phyloP scores from a whole-genome alignment of 2,797 vertebrate species.

The Artibeus lituratus region DNA sequence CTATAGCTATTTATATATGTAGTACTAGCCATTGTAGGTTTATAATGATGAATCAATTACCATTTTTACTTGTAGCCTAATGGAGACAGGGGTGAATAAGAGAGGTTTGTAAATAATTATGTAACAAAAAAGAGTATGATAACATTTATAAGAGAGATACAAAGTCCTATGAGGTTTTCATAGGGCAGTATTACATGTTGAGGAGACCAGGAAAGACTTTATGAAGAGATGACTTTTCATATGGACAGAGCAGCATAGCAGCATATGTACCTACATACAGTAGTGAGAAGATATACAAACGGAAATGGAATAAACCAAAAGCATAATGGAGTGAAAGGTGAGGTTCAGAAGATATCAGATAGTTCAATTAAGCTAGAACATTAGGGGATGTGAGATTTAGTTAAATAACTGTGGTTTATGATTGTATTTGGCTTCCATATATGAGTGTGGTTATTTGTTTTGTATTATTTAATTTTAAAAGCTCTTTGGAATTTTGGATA shows the following conservation, averaged over 20 bases:
- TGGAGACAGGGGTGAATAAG: background rate
- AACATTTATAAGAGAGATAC: background rate
- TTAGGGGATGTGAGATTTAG: background rate
- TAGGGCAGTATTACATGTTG: background rate
- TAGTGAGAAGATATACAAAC: background rate
- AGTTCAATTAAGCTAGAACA: slow-evolving; percentile 8
- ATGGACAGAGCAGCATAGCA: background rate
- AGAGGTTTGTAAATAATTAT: slow-evolving; percentile 31
- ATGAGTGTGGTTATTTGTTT: slow-evolving; percentile 43
- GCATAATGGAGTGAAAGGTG: background rate
- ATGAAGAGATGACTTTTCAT: slow-evolving; percentile 25
- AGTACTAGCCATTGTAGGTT: slow-evolving; percentile 1
- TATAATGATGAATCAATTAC: background rate
- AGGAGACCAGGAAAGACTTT: background rate
- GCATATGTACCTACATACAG: background rate
- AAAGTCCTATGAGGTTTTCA: background rate
- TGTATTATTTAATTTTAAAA: slow-evolving; percentile 78
- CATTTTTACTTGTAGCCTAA: slow-evolving; percentile 8
- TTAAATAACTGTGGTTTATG: slow-evolving; percentile 3
- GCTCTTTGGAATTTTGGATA: slow-evolving; percentile 91
- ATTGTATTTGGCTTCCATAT: slow-evolving; percentile 30
- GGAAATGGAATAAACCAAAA: background rate
- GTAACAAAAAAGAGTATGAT: background rate
- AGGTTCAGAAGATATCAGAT: background rate
- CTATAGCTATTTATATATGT: too few species aligned